Conservation (phyloP, 2,888 invertebrate species). For the Drosophila austrosaltans region DNA sequence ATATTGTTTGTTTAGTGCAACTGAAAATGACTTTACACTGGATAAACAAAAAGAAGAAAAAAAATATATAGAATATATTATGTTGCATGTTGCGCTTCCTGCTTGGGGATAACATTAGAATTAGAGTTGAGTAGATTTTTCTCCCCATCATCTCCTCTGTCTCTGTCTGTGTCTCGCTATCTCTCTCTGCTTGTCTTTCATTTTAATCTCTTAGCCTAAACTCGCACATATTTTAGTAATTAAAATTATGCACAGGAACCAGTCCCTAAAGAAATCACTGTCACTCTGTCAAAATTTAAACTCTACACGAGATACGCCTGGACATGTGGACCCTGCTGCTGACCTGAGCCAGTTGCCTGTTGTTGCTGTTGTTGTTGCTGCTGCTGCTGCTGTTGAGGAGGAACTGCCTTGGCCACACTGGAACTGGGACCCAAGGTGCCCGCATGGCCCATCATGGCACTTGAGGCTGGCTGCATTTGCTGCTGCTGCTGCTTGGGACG, state of each 20-base stretch:
- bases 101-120: conserved; percentile 35
- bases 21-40: conserved; percentile 76
- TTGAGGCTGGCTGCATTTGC: conserved; percentile 66
- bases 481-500: conserved; percentile 83
- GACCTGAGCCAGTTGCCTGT: conserved; percentile 69
- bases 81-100: conserved; percentile 51
- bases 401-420: conserved; percentile 15
- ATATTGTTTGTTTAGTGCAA: conserved; percentile 66
- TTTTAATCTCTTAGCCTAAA: conserved; percentile 49
- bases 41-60: conserved; percentile 62
- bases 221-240: conserved; percentile 78
- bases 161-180: neutral
- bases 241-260: conserved; percentile 80
- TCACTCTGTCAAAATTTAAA: conserved; percentile 41
- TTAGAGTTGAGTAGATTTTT: conserved; percentile 20
- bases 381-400: conserved; percentile 45
- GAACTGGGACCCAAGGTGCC: conserved; percentile 57
- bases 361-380: conserved; percentile 60
- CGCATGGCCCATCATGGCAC: conserved; percentile 46
- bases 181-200: neutral
- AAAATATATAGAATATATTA: conserved; percentile 20
- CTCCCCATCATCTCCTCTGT: neutral
- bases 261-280: conserved; percentile 79
- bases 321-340: conserved; percentile 83
- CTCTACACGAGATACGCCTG: conserved; percentile 83